Evolutionary conservation across 92 coral and sea anemone genomes (phyloP).

Genomic region (Galaxea fascicularis): DNA sequence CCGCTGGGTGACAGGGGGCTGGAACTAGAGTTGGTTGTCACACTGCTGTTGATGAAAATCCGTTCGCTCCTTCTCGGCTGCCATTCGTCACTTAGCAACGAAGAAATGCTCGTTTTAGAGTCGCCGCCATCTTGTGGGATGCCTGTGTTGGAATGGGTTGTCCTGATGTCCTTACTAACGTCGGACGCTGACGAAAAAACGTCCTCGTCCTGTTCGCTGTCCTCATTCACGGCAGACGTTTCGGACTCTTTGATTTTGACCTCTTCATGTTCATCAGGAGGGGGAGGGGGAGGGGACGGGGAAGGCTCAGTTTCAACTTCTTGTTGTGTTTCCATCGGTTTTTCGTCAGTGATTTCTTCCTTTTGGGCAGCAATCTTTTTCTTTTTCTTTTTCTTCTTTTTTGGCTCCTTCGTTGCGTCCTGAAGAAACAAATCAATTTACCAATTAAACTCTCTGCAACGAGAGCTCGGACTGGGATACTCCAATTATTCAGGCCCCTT

Average conservation of each 20-base stretch:
- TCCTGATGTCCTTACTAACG: conserved; percentile 54
- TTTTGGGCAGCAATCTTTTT: conserved; percentile 1
- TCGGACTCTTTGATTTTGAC: conserved; percentile 17
- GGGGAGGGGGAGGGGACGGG: background rate
- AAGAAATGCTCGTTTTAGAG: conserved; percentile 45
- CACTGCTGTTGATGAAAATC: conserved; percentile 94
- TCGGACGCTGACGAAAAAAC: conserved; percentile 40
- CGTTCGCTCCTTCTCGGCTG: conserved; percentile 96
- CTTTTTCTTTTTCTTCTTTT: conserved; percentile 55
- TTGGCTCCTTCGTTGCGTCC: conserved; percentile 42
- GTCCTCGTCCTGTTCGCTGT: conserved; percentile 48
- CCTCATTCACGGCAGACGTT: background rate
- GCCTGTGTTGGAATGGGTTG: conserved; percentile 60
- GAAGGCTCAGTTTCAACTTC: conserved; percentile 7
- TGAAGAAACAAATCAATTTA: background rate
- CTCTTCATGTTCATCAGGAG: conserved; percentile 2
- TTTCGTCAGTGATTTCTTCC: conserved; percentile 38
- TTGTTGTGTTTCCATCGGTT: conserved; percentile 10
- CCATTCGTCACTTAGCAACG: conserved; percentile 79
- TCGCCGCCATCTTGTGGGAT: conserved; percentile 59
- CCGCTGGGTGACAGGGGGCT: conserved; percentile 87
- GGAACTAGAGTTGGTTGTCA: conserved; percentile 71
- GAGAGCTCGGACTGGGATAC: background rate
- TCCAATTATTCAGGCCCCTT: background rate
- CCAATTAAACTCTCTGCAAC: background rate